Evolutionary conservation across 1,140 invertebrate species (phyloP).

Genomic region (Steinernema khuongi): DNA sequence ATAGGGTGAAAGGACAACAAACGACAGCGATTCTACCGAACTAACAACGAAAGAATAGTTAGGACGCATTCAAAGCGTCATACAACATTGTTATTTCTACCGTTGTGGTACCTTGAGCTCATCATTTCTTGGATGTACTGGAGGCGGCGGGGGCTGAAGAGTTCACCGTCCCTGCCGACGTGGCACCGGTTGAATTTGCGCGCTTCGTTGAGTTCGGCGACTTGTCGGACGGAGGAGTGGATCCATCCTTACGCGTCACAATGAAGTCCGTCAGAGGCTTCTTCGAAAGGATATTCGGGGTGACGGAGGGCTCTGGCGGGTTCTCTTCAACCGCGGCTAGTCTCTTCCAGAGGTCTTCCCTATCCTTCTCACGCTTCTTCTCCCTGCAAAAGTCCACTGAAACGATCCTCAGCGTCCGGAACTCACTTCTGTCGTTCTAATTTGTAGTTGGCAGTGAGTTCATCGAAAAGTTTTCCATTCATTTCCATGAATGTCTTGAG

Average conservation of each 20-base stretch:
- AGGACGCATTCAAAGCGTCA: not conserved
- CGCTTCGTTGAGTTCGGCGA: slow-evolving; percentile 1
- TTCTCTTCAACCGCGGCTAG: slow-evolving; percentile 46
- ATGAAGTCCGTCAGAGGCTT: slow-evolving; percentile 42
- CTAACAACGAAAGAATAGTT: slow-evolving; percentile 5
- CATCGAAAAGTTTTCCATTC: slow-evolving; percentile 64
- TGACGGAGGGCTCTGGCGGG: slow-evolving; percentile 28
- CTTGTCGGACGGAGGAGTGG: not conserved
- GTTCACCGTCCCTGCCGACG: not conserved
- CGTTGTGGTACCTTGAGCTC: slow-evolving; percentile 6
- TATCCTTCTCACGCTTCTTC: slow-evolving; percentile 55
- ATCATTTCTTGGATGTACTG: slow-evolving; percentile 10
- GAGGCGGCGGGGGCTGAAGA: not conserved
- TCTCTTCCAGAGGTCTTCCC: slow-evolving; percentile 56
- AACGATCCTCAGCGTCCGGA: not conserved
- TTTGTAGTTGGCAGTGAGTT: slow-evolving; percentile 59
- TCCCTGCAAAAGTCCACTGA: slow-evolving; percentile 41
- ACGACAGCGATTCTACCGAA: slow-evolving; percentile 8
- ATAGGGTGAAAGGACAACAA: slow-evolving; percentile 8
- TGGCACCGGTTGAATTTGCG: not conserved
- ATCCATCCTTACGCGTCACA: not conserved
- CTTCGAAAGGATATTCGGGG: slow-evolving; percentile 40
- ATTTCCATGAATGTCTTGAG: slow-evolving; percentile 65
- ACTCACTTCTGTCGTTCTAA: slow-evolving; percentile 56
- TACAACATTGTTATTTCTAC: not conserved